Base-by-base conservation (phyloP, 2,113 vertebrate genomes). In the Ondatra zibethicus region DNA sequence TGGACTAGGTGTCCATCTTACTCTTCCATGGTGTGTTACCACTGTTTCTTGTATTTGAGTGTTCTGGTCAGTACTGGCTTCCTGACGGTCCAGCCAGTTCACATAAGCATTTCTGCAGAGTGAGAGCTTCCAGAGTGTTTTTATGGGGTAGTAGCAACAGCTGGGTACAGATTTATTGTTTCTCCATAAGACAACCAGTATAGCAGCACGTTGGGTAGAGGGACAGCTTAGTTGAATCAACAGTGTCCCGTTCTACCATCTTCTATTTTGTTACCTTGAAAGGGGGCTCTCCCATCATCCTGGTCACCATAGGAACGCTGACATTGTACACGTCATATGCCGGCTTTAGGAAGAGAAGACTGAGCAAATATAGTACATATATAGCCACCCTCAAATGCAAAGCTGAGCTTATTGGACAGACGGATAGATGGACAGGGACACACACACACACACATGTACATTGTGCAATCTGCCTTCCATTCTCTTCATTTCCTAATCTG, bases 11-110 rank as follows among this genome's bases (percentile, higher is more conserved):
- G 21, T 8, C 19, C 65, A 45, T 39, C 65, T 85, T 47, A 63
- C 52, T 91, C 52, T 94, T 39, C 70, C 85, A 76, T 81, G 61
- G 85, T 93, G 70, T 88, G 68, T 92, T 85, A 31, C 58, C 76
- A 14, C 52, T 84, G 2, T 80, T 88, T 92, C 33, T 0, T 47
- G 77, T 58, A 89, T 84, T 88, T 58, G 70, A 88, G 42, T 45
- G 63, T 16, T 81, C 63, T 88, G 19, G 73, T 80, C 70, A 86
- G 29, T 88, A 7, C 39, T 90, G 8, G 23, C 70, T 97, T 68
- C 80, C 45, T 73, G 58, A 75, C 73, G 85, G 87, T 31, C 11
- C 55, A 77, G 4, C 73, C 77, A 36, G 55, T 97, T 88, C 47
- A 61, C 16, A 16, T 45, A 70, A 21, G 12, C 5, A 42, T 76